Percentiles rank a stretch among this genome's conserved stretches.
Conservation (phyloP, 53 echinoderm and acorn worm genomes). For the Stichopus horrens region DNA sequence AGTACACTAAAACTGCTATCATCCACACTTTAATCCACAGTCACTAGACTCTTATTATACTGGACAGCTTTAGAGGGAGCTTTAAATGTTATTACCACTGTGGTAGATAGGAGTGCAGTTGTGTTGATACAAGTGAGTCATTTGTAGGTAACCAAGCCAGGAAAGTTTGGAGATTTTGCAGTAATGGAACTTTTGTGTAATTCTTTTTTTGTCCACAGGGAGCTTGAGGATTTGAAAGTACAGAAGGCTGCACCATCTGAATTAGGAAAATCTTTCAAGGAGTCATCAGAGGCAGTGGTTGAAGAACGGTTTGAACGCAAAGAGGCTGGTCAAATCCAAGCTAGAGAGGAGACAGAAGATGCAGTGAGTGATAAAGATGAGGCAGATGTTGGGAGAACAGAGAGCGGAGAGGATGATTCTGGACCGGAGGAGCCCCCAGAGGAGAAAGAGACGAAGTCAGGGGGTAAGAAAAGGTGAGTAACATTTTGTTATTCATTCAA, state of each 20-base stretch:
- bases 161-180: not conserved
- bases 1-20: no score
- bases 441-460: not conserved
- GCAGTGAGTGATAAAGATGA: slow-evolving; percentile 31
- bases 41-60: no score
- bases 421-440: slow-evolving; percentile 38
- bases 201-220: not conserved
- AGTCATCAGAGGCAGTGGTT: not conserved
- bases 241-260: not conserved
- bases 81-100: no score
- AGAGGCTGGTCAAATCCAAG: slow-evolving; percentile 11
- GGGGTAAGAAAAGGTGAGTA: slow-evolving; percentile 21
- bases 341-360: slow-evolving; percentile 17
- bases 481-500: no score
- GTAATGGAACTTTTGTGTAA: not conserved
- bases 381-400: slow-evolving; percentile 42
- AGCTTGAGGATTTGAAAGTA: slow-evolving; percentile 1
- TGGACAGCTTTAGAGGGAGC: no score
- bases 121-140: not conserved
- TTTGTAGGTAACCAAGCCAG: not conserved
- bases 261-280: not conserved
- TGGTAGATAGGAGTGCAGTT: not conserved
- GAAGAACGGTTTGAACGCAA: not conserved
- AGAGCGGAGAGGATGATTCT: slow-evolving; percentile 42
- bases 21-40: no score